A percentile compares a stretch with the other conserved stretches of the same genome.
phyloP scores from a whole-genome alignment of 2,797 vertebrate genomes.

The Selene dorsalis region DNA sequence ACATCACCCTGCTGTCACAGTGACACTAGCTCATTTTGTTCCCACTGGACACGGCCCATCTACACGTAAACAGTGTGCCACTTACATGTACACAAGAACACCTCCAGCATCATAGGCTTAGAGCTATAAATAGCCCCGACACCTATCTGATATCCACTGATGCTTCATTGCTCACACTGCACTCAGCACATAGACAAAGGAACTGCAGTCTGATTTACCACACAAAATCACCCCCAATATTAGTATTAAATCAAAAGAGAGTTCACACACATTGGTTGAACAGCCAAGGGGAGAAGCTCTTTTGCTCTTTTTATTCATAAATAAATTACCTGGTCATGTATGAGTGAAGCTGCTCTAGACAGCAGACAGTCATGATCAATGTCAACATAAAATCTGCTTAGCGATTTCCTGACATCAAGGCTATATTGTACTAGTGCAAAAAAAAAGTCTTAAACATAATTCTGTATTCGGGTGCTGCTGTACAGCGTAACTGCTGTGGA shows the following conservation, averaged over 20 bases:
- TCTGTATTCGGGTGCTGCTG: neutral
- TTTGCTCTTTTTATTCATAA: slow-evolving; percentile 18
- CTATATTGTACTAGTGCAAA: neutral
- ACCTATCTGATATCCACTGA: slow-evolving; percentile 46
- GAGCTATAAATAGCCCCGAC: slow-evolving; percentile 54
- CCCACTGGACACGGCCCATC: neutral
- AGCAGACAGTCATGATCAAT: neutral
- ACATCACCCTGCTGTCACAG: neutral
- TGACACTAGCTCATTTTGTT: slow-evolving; percentile 7
- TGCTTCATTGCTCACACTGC: slow-evolving; percentile 36
- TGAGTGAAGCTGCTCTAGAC: neutral
- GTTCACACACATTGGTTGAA: neutral
- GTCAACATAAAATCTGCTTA: neutral
- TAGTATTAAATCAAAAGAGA: neutral
- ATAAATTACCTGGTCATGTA: neutral
- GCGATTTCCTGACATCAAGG: slow-evolving; percentile 7
- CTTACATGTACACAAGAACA: slow-evolving; percentile 33
- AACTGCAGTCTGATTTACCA: slow-evolving; percentile 7
- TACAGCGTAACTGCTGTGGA: neutral
- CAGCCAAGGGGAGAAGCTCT: neutral
- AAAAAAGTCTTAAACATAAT: slow-evolving; percentile 4
- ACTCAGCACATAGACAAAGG: slow-evolving; percentile 1
- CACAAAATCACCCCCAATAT: neutral
- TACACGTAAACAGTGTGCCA: slow-evolving; percentile 7
- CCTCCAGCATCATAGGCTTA: slow-evolving; percentile 21